Evolutionary conservation across 2,888 invertebrate species (phyloP).

Genomic region (Dorcus hopei): DNA sequence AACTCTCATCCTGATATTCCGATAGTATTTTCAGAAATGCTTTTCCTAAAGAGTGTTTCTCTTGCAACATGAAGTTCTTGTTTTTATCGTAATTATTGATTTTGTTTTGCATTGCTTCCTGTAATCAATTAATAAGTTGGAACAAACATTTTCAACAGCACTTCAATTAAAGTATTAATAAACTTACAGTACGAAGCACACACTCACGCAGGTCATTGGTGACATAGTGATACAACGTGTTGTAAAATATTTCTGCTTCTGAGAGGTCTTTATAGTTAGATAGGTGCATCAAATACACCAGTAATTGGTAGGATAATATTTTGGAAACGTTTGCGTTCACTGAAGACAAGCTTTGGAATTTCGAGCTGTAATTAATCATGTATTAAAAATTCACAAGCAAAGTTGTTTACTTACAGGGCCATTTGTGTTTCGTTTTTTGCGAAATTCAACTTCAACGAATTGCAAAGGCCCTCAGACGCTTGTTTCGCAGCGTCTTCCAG

Average conservation of each 20-base stretch:
- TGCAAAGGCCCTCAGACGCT: constrained; percentile 6
- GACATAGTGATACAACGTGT: constrained; percentile 5
- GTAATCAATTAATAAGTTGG: background rate
- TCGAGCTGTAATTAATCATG: background rate
- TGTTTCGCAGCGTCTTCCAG: constrained; percentile 2
- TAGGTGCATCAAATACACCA: constrained; percentile 6
- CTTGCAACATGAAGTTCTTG: constrained; percentile 1
- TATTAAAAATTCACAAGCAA: background rate
- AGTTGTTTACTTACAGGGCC: constrained; percentile 2
- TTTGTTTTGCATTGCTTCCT: constrained; percentile 9
- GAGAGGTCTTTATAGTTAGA: constrained; percentile 6
- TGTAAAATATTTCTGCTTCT: constrained; percentile 5
- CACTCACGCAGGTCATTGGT: constrained; percentile 6
- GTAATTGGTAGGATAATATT: constrained; percentile 9
- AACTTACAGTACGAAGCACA: constrained; percentile 7
- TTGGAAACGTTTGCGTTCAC: constrained; percentile 1
- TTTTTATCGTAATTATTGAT: constrained; percentile 5
- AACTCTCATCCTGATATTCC: background rate
- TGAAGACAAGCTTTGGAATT: background rate
- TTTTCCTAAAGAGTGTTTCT: constrained; percentile 1
- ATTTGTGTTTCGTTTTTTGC: constrained; percentile 6
- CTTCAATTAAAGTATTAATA: no score
- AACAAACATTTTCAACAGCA: background rate
- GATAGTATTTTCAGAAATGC: constrained; percentile 3
- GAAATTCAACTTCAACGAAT: constrained; percentile 1